Percentiles rank a stretch among this genome's conserved stretches.
Evolutionary conservation across 2,113 vertebrate genomes (phyloP).

Genomic region (Chloropsis cyanopogon): DNA sequence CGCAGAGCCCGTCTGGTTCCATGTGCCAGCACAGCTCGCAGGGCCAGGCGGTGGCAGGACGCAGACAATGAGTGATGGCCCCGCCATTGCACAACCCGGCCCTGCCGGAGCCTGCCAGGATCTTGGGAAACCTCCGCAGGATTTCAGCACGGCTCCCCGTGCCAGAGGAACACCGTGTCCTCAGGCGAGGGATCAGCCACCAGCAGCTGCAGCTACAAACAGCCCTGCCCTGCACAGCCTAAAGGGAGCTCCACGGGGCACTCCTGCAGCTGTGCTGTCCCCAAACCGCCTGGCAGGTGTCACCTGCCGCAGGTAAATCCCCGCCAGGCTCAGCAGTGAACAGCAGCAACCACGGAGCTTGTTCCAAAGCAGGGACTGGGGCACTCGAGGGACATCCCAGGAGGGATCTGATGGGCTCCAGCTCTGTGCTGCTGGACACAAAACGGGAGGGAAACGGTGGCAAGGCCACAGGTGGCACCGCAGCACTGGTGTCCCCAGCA

Average conservation of each 20-base stretch:
- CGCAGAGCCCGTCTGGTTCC: rapidly evolving
- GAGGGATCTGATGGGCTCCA: background rate
- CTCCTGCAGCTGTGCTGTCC: rapidly evolving
- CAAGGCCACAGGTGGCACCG: rapidly evolving
- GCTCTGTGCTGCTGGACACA: rapidly evolving
- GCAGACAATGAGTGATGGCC: rapidly evolving
- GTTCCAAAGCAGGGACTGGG: background rate
- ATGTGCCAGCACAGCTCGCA: background rate
- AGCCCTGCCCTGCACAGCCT: no score
- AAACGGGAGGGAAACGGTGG: rapidly evolving
- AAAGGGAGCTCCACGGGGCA: rapidly evolving
- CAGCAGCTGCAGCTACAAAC: background rate
- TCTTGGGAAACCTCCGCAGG: background rate
- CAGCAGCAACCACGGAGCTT: background rate
- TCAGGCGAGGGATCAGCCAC: background rate
- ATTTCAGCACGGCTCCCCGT: background rate
- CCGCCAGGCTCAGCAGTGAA: rapidly evolving
- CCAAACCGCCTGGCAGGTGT: rapidly evolving
- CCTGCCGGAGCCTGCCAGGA: background rate
- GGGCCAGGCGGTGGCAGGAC: rapidly evolving
- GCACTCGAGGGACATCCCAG: rapidly evolving
- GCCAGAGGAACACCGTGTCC: slow-evolving; percentile 7
- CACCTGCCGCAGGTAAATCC: background rate
- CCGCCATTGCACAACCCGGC: background rate
- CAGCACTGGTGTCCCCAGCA: background rate